These are phyloP conservation scores for Epiblema foenella DNA, from an alignment of 2,888 invertebrate genomes.

Conservation along the genomic window DNA sequence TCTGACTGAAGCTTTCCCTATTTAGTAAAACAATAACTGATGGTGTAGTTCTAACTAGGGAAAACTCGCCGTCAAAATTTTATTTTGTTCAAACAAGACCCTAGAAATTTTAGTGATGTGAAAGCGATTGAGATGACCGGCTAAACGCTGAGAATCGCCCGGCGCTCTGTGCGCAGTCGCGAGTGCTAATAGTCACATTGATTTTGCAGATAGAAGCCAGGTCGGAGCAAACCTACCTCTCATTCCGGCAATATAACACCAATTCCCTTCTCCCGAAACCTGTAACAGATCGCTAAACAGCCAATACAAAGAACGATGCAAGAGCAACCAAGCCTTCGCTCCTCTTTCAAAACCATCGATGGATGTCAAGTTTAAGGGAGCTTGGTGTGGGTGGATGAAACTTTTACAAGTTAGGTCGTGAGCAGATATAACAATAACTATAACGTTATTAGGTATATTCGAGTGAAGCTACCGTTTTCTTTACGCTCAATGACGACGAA, in stretches of 20 bases:
- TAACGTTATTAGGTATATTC: conserved; percentile 76
- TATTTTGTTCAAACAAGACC: no score
- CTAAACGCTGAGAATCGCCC: conserved; percentile 27
- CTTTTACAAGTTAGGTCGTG: conserved; percentile 57
- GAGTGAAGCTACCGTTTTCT: conserved; percentile 66
- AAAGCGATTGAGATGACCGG: background rate
- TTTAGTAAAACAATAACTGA: no score
- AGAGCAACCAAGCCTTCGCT: conserved; percentile 48
- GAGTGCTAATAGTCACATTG: conserved; percentile 85
- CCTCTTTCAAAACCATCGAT: conserved; percentile 47
- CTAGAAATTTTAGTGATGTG: no score
- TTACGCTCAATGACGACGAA: conserved; percentile 77
- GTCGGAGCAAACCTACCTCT: conserved; percentile 79
- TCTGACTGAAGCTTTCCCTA: no score
- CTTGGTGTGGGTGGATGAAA: conserved; percentile 7
- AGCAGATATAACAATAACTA: conserved; percentile 77
- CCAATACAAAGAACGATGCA: conserved; percentile 56
- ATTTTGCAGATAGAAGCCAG: conserved; percentile 85
- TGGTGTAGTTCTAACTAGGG: no score
- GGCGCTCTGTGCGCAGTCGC: conserved; percentile 78
- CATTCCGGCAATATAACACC: conserved; percentile 57
- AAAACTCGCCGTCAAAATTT: no score
- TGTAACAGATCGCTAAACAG: conserved; percentile 51
- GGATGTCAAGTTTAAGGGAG: background rate
- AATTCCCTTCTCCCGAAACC: conserved; percentile 46